Conservation (phyloP, 2,113 vertebrate genomes). For the Chiloscyllium plagiosum region DNA sequence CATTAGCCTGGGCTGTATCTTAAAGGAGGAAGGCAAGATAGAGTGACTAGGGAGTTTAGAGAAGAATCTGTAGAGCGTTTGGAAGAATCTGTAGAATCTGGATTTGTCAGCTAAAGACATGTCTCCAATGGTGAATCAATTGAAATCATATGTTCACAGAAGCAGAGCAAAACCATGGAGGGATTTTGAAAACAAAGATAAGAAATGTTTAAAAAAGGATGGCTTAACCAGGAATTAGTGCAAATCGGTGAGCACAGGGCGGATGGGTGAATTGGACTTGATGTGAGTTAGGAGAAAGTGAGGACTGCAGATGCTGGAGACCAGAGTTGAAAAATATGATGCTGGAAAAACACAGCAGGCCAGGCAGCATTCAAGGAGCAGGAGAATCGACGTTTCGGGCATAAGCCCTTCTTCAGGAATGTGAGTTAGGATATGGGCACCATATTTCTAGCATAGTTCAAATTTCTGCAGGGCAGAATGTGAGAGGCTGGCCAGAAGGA, state of each 20-base stretch:
- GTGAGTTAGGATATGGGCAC: background rate
- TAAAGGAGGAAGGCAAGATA: background rate
- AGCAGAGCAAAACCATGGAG: background rate
- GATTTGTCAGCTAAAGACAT: background rate
- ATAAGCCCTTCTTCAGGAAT: too few relatives aligned
- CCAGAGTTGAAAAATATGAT: too few relatives aligned
- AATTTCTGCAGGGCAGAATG: background rate
- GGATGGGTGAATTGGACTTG: background rate
- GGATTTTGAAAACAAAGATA: background rate
- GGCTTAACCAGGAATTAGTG: background rate
- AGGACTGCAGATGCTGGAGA: too few relatives aligned
- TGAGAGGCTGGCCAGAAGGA: too few relatives aligned
- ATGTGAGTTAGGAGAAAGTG: background rate
- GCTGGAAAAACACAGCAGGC: too few relatives aligned
- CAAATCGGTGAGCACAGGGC: background rate
- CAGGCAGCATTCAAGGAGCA: too few relatives aligned
- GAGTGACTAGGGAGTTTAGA: background rate
- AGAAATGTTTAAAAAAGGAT: background rate
- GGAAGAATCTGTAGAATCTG: too few relatives aligned
- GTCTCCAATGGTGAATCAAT: background rate
- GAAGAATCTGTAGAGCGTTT: background rate
- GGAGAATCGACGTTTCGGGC: too few relatives aligned
- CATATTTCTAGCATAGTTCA: background rate
- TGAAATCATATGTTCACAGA: background rate
- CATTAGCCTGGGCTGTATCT: background rate